Conservation (phyloP, 2,888 invertebrate genomes). For the Apomyelois bistriatella region DNA sequence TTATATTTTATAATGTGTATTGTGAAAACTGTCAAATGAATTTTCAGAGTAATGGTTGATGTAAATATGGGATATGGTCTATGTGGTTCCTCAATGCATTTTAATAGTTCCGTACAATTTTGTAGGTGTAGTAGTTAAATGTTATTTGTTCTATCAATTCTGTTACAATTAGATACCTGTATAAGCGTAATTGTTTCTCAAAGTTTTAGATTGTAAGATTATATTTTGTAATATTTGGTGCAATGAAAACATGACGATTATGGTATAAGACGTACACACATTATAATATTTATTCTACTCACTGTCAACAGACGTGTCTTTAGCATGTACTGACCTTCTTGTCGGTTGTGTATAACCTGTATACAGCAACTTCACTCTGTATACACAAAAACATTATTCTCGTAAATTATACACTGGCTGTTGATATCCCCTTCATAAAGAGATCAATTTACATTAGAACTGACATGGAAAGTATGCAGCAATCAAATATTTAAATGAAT, state of each 20-base stretch:
- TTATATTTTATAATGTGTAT: constrained; percentile 1
- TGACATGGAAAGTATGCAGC: no score
- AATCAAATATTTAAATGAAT: no score
- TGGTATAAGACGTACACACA: no score
- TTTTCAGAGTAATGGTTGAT: not conserved
- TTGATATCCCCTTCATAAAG: no score
- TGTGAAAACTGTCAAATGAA: not conserved
- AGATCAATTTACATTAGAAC: no score
- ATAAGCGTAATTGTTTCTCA: constrained; percentile 4
- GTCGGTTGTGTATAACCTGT: no score
- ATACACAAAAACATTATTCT: no score
- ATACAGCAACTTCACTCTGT: no score
- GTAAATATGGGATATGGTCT: constrained; percentile 28
- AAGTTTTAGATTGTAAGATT: constrained; percentile 17
- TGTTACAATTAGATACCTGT: constrained; percentile 18
- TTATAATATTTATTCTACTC: no score
- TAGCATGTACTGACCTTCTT: no score
- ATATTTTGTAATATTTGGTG: constrained; percentile 25
- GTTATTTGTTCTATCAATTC: constrained; percentile 19
- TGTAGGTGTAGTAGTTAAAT: constrained; percentile 28
- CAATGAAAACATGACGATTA: constrained; percentile 21
- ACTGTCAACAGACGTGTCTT: no score
- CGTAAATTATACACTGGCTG: no score
- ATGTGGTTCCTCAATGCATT: constrained; percentile 73
- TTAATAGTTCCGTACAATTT: constrained; percentile 42